Evolutionary conservation across 1,140 invertebrate species (phyloP).

Genomic region (Lordiphosa stackelbergi): DNA sequence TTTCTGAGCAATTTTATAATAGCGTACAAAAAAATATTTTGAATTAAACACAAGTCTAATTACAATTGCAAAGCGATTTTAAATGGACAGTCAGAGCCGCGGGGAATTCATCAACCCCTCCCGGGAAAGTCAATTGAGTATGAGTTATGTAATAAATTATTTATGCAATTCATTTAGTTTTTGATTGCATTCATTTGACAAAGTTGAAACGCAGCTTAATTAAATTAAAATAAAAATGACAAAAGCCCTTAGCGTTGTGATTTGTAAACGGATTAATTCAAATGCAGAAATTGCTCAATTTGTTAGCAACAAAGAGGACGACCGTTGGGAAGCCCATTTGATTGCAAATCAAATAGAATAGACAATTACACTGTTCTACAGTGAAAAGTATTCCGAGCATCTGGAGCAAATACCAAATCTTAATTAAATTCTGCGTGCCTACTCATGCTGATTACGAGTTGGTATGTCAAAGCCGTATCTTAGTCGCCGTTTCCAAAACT

Average conservation of each 20-base stretch:
- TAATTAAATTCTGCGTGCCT: too few relatives aligned
- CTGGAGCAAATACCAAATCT: too few relatives aligned
- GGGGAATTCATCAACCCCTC: not conserved
- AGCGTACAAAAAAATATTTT: too few relatives aligned
- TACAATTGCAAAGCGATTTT: not conserved
- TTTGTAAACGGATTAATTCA: constrained; percentile 39
- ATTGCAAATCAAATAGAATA: too few relatives aligned
- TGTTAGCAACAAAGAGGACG: constrained; percentile 6
- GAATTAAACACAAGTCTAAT: not conserved
- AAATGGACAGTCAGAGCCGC: not conserved
- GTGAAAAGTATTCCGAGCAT: too few relatives aligned
- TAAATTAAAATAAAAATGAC: constrained; percentile 36
- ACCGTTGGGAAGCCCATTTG: too few relatives aligned
- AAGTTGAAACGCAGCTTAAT: constrained; percentile 23
- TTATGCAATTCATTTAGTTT: constrained; percentile 42
- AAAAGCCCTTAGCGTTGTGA: constrained; percentile 26
- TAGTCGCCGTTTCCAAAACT: too few relatives aligned
- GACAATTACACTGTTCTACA: too few relatives aligned
- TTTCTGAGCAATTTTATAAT: too few relatives aligned
- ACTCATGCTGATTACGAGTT: too few relatives aligned
- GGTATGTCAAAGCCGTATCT: too few relatives aligned
- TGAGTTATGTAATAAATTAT: constrained; percentile 31
- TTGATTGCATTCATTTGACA: constrained; percentile 7
- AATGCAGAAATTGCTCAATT: constrained; percentile 36
- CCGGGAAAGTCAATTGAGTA: constrained; percentile 22